Evolutionary conservation across 2,113 vertebrate species (phyloP).

Genomic region (Melanocharis versteri): DNA sequence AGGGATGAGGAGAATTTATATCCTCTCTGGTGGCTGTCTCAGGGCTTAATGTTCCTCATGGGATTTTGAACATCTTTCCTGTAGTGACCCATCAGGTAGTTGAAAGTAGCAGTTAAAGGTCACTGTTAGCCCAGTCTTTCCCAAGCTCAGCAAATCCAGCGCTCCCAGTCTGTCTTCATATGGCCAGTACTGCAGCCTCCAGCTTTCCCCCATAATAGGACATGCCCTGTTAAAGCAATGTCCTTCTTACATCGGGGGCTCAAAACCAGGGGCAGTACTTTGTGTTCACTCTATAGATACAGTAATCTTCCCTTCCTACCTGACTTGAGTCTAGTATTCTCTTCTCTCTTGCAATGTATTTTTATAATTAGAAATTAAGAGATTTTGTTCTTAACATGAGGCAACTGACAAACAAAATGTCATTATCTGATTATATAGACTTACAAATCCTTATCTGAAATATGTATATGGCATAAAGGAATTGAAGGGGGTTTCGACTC

Average conservation of each 20-base stretch:
- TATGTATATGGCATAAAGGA: not conserved
- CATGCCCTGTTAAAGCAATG: not conserved
- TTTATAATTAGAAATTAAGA: not conserved
- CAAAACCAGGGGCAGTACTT: not conserved
- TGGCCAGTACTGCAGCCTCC: not conserved
- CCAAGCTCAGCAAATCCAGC: not conserved
- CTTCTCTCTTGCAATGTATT: not conserved
- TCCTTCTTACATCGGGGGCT: rapidly evolving
- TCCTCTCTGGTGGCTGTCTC: not conserved
- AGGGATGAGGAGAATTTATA: not conserved
- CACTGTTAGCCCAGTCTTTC: not conserved
- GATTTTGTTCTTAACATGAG: not conserved
- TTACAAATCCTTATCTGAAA: not conserved
- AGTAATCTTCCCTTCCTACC: not conserved
- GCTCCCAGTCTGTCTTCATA: not conserved
- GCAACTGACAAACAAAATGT: not conserved
- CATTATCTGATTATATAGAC: not conserved
- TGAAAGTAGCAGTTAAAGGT: not conserved
- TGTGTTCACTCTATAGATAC: not conserved
- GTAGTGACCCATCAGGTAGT: rapidly evolving
- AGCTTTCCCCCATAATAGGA: not conserved
- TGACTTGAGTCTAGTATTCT: not conserved
- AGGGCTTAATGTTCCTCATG: not conserved
- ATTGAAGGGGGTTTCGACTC: not conserved
- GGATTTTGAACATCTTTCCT: not conserved